Base-by-base conservation (phyloP, 2,113 vertebrate species). In the Myiopsitta monachus region DNA sequence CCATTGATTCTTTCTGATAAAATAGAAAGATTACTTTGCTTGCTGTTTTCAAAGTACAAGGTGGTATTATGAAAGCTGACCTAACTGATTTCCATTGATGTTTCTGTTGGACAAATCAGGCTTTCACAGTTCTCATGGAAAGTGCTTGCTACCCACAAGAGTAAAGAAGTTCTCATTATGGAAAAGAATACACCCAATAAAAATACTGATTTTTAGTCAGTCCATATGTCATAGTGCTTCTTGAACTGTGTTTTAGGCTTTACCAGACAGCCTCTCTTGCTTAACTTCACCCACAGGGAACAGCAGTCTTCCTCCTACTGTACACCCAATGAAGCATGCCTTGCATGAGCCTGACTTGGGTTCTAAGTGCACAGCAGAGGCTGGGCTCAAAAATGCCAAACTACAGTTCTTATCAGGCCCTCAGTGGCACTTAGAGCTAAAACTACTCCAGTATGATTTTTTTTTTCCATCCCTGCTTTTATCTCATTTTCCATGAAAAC, bases 401-500 rank as follows among this genome's bases (percentile, higher is more conserved):
- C 44, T 63, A 28, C 38, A 69, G 70, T n/a, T 93, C 63, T 92
- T 75, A 75, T 28, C 80, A 69, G 69, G 44, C 77, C 70, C 69
- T 89, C 57, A 26, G 84, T 76, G 70, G 70, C 74, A 79, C 81
- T 94, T 66, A 31, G 22, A 88, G 36, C 47, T 90, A 75, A 88
- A 96, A 83, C 22, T 33, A 54, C 27, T 61, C 41, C 30, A 59
- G 54, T 23, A 16, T 41, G 75, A 4, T 24, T 51, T 74, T 94
- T 90, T 83, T 81, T 18, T n/a, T n/a, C n/a, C 63, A 67, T 74
- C 22, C 22, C 11, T 14, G 28, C 52, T 89, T 92, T 57, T 68
- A 74, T 86, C 41, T 95, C 69, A 87, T 95, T 95, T 95, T 92
- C 86, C 43, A 61, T 75, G 64, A 84, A 91, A 87, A 92, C 28